A percentile compares a stretch with the other conserved stretches of the same genome.
phyloP scores from a whole-genome alignment of 2,797 vertebrate species.

The Enteromius mattozi region DNA sequence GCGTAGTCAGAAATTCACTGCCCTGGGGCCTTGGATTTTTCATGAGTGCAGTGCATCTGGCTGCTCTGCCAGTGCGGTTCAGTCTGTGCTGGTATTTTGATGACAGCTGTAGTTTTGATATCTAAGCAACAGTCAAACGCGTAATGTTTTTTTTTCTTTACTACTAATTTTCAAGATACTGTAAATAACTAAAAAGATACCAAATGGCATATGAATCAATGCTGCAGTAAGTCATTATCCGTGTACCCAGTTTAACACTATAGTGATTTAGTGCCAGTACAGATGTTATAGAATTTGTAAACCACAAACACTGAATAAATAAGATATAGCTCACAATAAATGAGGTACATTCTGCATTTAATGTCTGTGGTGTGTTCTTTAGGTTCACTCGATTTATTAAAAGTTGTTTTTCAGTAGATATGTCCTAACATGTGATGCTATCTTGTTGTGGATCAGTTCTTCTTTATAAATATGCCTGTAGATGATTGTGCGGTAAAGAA shows the following conservation, averaged over 20 bases:
- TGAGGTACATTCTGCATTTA: not conserved
- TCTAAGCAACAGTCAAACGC: not conserved
- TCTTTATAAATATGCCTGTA: not conserved
- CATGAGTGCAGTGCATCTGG: slow-evolving; percentile 43
- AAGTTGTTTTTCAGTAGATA: slow-evolving; percentile 17
- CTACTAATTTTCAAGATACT: not conserved
- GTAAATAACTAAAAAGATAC: not conserved
- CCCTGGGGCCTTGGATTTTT: slow-evolving; percentile 53
- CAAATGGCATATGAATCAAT: not conserved
- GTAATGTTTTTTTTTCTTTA: not conserved
- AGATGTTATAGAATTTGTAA: not conserved
- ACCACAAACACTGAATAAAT: not conserved
- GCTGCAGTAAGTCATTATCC: not conserved
- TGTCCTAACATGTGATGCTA: slow-evolving; percentile 43
- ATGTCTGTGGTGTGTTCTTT: not conserved
- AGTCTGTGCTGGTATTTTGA: slow-evolving; percentile 23
- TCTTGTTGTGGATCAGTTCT: not conserved
- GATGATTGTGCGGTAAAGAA: not conserved
- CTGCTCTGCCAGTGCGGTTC: slow-evolving; percentile 32
- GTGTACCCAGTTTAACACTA: not conserved
- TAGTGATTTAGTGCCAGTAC: not conserved
- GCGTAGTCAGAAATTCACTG: slow-evolving; percentile 54
- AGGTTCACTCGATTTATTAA: not conserved
- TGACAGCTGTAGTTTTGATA: slow-evolving; percentile 43
- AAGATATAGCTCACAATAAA: not conserved